phyloP scores from a whole-genome alignment of 2,113 vertebrate genomes.

The Columbina picui region DNA sequence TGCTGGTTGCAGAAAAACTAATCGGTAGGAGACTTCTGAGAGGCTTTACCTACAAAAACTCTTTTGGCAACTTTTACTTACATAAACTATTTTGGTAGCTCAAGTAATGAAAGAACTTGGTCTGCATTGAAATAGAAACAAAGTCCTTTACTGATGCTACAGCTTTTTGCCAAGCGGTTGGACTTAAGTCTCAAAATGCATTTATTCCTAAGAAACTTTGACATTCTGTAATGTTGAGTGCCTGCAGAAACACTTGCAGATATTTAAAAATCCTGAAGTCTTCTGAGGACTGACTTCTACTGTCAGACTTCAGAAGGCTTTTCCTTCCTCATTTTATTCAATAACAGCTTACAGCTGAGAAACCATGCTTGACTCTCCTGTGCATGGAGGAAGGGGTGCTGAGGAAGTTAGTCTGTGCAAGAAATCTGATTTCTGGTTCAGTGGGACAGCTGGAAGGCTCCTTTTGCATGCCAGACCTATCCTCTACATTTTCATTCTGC shows the following conservation, averaged over 20 bases:
- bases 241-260: not conserved
- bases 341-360: not conserved
- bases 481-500: not conserved
- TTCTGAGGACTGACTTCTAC: not conserved
- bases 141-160: not conserved
- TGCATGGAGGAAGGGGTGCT: not conserved
- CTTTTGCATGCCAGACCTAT: not conserved
- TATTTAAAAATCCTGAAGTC: not conserved
- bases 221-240: not conserved
- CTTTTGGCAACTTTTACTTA: not conserved
- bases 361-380: not conserved
- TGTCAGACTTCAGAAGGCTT: not conserved
- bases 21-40: not conserved
- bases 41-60: not conserved
- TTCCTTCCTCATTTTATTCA: not conserved
- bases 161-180: not conserved
- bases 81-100: not conserved
- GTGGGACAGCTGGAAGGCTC: not conserved
- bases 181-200: not conserved
- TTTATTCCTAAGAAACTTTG: not conserved
- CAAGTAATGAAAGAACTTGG: not conserved
- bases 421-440: rapidly evolving
- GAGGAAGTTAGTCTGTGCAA: not conserved
- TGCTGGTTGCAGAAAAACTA: not conserved
- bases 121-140: not conserved